Evolutionary conservation across 2,888 invertebrate genomes (phyloP), one percentile per base, ranked within the genome.

Genomic region (Pandemis corylana): DNA sequence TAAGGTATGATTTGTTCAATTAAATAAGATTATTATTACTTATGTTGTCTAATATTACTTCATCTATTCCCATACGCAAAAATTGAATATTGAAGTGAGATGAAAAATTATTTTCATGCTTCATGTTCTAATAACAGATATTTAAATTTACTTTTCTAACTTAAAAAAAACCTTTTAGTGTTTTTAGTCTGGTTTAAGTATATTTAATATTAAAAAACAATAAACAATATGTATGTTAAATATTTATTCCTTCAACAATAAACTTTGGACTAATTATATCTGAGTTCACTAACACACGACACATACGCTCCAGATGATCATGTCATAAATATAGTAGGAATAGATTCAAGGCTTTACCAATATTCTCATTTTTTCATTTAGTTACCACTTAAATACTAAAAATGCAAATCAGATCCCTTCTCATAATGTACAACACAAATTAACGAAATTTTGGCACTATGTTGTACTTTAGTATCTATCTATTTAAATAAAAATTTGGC

Each of bases 161-260:
- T 20, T 20, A 20, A 20, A 20, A 20, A 20, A 20, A 36, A 36
- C 2, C 4, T 36, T 36, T 1, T 36, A 4, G 2, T 36, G 28
- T 36, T 36, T 36, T 36, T 4, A 36, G 4, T 4, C 28, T 36
- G 28, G 13, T 49, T 9, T 13, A 6, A n/a, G 0, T n/a, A 12
- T 13, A n/a, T 28, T 41, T 5, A 7, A 41, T 41, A 69, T 42
- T 62, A 41, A 67, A 71, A 70, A 51, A 36, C 28, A 36, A 36
- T 36, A 36, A 12, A 7, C 59, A 69, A 13, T 59, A 12, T 20
- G n/a, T 71, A 70, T 61, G 66, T 65, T 68, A 66, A 62, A 66
- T 74, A 74, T 74, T 70, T 74, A 74, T 75, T 75, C 44, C 62
- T 70, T 75, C 75, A 75, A 75, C 70, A 75, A 75, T 71, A 61